Conservation (phyloP, 2,888 invertebrate genomes). For the Diabrotica balteata region DNA sequence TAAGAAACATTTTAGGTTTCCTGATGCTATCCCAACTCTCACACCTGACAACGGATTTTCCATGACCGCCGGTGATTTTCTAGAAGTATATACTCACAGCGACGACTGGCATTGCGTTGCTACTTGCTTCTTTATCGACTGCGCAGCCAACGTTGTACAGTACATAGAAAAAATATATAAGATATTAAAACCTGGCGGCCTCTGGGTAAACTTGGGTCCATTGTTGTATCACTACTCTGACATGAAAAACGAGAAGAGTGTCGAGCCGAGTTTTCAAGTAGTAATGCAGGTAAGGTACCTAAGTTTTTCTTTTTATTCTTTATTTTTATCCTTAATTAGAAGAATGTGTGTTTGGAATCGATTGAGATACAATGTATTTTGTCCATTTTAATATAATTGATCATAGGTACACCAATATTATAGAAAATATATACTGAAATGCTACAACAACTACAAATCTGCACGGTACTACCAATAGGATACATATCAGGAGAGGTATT, state of each 20-base stretch:
- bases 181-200: conserved; percentile 88
- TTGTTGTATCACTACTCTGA: conserved; percentile 91
- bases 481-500: too few relatives aligned
- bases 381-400: too few relatives aligned
- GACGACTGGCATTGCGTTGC: conserved; percentile 91
- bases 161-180: conserved; percentile 92
- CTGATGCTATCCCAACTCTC: conserved; percentile 83
- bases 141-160: conserved; percentile 93
- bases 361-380: too few relatives aligned
- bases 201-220: conserved; percentile 92
- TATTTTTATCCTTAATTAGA: not conserved
- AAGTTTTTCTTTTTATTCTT: not conserved
- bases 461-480: too few relatives aligned
- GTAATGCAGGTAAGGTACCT: conserved; percentile 66
- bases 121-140: conserved; percentile 98
- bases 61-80: conserved; percentile 97
- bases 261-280: conserved; percentile 86
- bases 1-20: conserved; percentile 66
- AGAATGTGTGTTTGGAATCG: too few relatives aligned
- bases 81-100: conserved; percentile 80
- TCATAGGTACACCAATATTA: too few relatives aligned
- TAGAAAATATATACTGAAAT: too few relatives aligned
- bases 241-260: conserved; percentile 83
- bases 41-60: conserved; percentile 77
- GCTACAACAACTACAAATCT: too few relatives aligned